phyloP scores from a whole-genome alignment of 1,140 invertebrate species.

The Drosophila nebulosa region DNA sequence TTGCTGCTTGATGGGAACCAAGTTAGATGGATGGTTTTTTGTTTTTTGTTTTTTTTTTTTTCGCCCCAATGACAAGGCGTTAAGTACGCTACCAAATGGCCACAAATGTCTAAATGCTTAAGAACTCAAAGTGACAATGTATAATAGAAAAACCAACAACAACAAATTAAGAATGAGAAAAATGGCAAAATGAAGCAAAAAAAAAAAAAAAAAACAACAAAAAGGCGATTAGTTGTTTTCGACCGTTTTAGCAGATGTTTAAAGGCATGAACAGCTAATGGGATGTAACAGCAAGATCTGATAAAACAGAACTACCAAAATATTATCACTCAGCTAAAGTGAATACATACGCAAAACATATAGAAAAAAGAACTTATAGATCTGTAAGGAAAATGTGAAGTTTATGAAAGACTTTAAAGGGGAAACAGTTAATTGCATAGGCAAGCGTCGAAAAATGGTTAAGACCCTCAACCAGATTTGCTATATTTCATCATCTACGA shows the following conservation, averaged over 20 bases:
- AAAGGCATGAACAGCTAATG: neutral
- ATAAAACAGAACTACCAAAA: neutral
- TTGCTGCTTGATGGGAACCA: slow-evolving; percentile 47
- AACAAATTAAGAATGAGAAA: neutral
- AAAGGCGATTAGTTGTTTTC: neutral
- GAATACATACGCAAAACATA: neutral
- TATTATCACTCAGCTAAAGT: neutral
- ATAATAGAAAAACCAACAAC: neutral
- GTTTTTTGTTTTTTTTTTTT: neutral
- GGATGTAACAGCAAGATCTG: neutral
- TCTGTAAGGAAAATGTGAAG: too few species aligned
- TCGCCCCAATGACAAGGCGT: slow-evolving; percentile 45
- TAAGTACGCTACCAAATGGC: slow-evolving; percentile 56
- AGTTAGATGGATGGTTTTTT: slow-evolving; percentile 7
- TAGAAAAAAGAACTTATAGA: neutral
- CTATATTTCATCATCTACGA: too few species aligned
- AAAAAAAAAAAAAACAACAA: neutral
- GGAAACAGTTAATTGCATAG: too few species aligned
- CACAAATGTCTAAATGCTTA: slow-evolving; percentile 58
- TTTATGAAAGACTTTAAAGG: too few species aligned
- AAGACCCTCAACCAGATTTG: too few species aligned
- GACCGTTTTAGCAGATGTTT: neutral
- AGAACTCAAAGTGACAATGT: slow-evolving; percentile 26
- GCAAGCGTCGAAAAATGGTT: too few species aligned
- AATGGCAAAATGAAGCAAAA: neutral